Evolutionary conservation across 2,888 invertebrate genomes (phyloP).

Genomic region (Drosophila atripex): DNA sequence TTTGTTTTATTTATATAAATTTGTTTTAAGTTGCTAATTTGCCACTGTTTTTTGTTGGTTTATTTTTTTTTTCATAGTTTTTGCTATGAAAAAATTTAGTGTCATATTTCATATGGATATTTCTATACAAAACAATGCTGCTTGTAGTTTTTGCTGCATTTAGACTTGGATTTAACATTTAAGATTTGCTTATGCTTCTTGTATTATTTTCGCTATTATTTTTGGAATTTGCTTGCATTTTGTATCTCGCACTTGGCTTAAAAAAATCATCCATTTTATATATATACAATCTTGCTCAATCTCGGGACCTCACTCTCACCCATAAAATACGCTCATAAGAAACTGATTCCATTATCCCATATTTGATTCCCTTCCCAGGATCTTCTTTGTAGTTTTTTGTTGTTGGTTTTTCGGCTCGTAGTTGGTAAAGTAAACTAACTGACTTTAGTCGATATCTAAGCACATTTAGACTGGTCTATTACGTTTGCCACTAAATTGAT

Average conservation of each 20-base stretch:
- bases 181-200: constrained; percentile 46
- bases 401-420: constrained; percentile 4
- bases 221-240: constrained; percentile 54
- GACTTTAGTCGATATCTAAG: constrained; percentile 51
- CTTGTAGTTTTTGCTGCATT: constrained; percentile 42
- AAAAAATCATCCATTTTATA: constrained; percentile 23
- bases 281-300: constrained; percentile 40
- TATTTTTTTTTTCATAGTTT: constrained; percentile 25
- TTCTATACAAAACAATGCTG: constrained; percentile 41
- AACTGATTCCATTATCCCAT: constrained; percentile 38
- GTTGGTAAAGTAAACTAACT: constrained; percentile 55
- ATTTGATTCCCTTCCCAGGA: constrained; percentile 22
- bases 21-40: constrained; percentile 49
- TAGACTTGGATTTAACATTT: constrained; percentile 43
- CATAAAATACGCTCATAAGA: constrained; percentile 47
- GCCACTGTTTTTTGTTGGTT: constrained; percentile 40
- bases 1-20: constrained; percentile 40
- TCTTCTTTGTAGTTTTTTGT: constrained; percentile 2
- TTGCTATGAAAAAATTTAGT: no score
- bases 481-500: constrained; percentile 31
- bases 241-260: constrained; percentile 21
- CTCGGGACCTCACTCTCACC: constrained; percentile 10
- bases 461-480: constrained; percentile 59
- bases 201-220: constrained; percentile 38
- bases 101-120: constrained; percentile 33